phyloP scores from a whole-genome alignment of 2,888 invertebrate species.

The Oligia fasciuncula region DNA sequence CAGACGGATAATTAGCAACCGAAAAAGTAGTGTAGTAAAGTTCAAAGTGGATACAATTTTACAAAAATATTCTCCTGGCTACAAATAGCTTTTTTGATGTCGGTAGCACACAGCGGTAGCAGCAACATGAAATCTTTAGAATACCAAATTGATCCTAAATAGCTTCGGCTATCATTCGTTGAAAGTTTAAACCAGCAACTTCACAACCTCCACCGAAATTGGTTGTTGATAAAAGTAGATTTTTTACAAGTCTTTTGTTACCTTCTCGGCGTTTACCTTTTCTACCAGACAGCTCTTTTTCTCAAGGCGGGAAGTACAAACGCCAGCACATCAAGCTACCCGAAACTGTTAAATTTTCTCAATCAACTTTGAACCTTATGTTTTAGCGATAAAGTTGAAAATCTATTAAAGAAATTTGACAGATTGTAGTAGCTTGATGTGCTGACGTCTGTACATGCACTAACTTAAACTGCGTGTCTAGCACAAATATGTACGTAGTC shows the following conservation, averaged over 20 bases:
- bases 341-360: too few species aligned
- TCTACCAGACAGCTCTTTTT: background rate
- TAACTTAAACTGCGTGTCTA: slow-evolving; percentile 13
- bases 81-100: too few species aligned
- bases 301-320: background rate
- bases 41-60: background rate
- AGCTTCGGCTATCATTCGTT: background rate
- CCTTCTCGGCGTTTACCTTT: too few species aligned
- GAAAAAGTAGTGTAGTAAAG: too few species aligned
- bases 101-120: too few species aligned
- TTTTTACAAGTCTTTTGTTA: too few species aligned
- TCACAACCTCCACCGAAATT: background rate
- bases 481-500: slow-evolving; percentile 8
- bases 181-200: background rate
- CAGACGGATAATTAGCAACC: background rate
- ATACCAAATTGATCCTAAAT: background rate
- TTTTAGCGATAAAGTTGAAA: too few species aligned
- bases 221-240: too few species aligned
- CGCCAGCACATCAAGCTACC: too few species aligned
- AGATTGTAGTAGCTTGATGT: too few species aligned
- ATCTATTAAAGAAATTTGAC: too few species aligned
- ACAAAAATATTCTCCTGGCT: background rate
- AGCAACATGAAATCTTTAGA: background rate
- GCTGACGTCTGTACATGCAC: background rate
- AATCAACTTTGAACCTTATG: too few species aligned